Evolutionary conservation across 1,140 invertebrate species (phyloP).

Genomic region (Drosophila sproati): DNA sequence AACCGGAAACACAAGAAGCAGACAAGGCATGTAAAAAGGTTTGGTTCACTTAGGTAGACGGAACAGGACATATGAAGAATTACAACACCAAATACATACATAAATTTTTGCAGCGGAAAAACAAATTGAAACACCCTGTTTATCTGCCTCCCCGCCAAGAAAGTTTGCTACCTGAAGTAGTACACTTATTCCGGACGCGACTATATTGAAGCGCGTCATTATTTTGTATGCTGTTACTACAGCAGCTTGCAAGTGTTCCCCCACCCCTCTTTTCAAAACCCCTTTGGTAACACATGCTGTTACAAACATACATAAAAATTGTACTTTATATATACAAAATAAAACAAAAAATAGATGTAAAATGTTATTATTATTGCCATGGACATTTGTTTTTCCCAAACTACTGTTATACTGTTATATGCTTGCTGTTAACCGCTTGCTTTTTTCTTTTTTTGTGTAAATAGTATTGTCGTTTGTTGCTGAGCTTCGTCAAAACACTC

Average conservation of each 20-base stretch:
- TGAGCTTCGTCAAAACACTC: constrained; percentile 9
- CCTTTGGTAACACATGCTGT: constrained; percentile 9
- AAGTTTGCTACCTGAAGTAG: constrained; percentile 31
- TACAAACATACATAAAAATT: constrained; percentile 44
- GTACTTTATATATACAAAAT: constrained; percentile 32
- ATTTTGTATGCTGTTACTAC: constrained; percentile 6
- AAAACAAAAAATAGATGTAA: constrained; percentile 26
- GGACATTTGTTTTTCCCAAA: constrained; percentile 7
- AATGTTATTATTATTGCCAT: background rate
- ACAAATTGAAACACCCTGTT: background rate
- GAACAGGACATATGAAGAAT: background rate
- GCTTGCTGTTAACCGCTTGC: constrained; percentile 33
- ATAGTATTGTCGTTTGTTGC: constrained; percentile 35
- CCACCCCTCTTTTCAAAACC: background rate
- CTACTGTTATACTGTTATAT: constrained; percentile 25
- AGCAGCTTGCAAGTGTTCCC: constrained; percentile 55
- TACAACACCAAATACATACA: background rate
- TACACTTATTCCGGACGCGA: constrained; percentile 37
- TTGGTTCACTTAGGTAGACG: constrained; percentile 19
- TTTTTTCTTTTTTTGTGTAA: constrained; percentile 18
- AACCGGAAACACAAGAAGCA: constrained; percentile 27
- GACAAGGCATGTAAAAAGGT: constrained; percentile 30
- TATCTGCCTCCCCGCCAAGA: background rate
- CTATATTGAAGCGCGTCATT: constrained; percentile 48
- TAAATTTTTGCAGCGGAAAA: constrained; percentile 38